phyloP scores from a whole-genome alignment of 2,888 invertebrate species.

The Clepsis dumicolana region DNA sequence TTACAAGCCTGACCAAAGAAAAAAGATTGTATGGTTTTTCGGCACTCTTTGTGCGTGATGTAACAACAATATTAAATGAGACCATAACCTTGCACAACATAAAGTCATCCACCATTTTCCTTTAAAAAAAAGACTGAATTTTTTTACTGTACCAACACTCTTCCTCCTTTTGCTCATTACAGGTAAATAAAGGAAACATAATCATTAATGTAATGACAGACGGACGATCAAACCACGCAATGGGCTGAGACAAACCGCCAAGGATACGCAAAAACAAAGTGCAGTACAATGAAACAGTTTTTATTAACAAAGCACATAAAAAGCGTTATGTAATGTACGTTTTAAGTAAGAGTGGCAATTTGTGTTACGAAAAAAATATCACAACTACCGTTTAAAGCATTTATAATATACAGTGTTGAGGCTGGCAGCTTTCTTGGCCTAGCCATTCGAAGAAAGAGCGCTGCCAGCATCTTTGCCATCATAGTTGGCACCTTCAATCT shows the following conservation, averaged over 20 bases:
- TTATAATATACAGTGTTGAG: too few species aligned
- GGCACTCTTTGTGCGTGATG: background rate
- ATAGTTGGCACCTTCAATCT: too few species aligned
- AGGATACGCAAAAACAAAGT: constrained; percentile 75
- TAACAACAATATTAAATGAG: background rate
- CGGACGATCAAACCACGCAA: constrained; percentile 66
- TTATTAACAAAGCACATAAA: background rate
- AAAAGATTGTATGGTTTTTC: too few species aligned
- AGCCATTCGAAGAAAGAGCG: too few species aligned
- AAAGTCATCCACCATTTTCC: constrained; percentile 1
- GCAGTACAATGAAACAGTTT: constrained; percentile 8
- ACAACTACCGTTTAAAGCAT: too few species aligned
- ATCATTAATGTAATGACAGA: constrained; percentile 61
- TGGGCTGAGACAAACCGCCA: constrained; percentile 69
- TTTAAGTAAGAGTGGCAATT: background rate
- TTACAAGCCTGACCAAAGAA: too few species aligned
- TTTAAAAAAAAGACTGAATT: constrained; percentile 24
- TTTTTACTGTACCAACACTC: constrained; percentile 42
- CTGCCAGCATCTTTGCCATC: too few species aligned
- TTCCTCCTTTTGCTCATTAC: constrained; percentile 68
- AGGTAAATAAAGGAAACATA: constrained; percentile 47
- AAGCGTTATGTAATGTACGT: background rate
- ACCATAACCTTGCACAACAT: constrained; percentile 21
- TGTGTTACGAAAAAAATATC: too few species aligned
- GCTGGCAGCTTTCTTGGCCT: too few species aligned